Base-by-base conservation (phyloP, 1,140 invertebrate species). In the Caenorhabditis brenneri region DNA sequence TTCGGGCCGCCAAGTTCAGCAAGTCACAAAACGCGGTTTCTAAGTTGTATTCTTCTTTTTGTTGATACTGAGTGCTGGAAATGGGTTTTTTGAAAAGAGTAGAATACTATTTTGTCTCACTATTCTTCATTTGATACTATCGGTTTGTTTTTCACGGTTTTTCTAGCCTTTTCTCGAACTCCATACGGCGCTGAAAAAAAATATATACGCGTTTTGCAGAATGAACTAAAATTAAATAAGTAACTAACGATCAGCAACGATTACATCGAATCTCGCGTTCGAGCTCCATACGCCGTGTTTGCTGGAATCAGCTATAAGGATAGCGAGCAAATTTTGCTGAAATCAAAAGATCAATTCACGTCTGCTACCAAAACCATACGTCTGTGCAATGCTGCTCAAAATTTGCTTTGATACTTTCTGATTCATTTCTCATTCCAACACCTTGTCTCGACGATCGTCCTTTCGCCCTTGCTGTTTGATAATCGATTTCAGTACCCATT, bases 101-200 rank as follows among this genome's bases (percentile, higher is more conserved):
- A 51, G 6, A 19, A n/a, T n/a, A n/a, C 22, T 58, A 9, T 27
- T 7, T 9, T 42, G 31, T 3, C 65, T 4, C 42, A 46, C 36
- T 46, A 74, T 1, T 74, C 36, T 24, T 42, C 65, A 5, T 5
- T 27, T 19, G 22, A 74, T 74, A n/a, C n/a, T 19, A 74, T n/a
- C 22, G 42, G 7, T 33, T 84, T 79, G 24, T 86, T 87, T 27
- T 74, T 78, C 19, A 90, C 89, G 15, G 90, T 79, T 58, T 89
- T 88, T 39, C 82, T 60, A 9, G 89, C 84, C 58, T 89, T 89
- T 60, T 93, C 92, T 80, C 92, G 86, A 2, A 93, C 91, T 46
- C 92, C 92, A 90, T 93, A 93, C 0, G 92, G 92, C 82, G 92
- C 92, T 92, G 83, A 79, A 91, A 82, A n/a, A n/a, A n/a, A 22